Conservation (phyloP, 2,113 vertebrate species). For the Synchiropus splendidus region DNA sequence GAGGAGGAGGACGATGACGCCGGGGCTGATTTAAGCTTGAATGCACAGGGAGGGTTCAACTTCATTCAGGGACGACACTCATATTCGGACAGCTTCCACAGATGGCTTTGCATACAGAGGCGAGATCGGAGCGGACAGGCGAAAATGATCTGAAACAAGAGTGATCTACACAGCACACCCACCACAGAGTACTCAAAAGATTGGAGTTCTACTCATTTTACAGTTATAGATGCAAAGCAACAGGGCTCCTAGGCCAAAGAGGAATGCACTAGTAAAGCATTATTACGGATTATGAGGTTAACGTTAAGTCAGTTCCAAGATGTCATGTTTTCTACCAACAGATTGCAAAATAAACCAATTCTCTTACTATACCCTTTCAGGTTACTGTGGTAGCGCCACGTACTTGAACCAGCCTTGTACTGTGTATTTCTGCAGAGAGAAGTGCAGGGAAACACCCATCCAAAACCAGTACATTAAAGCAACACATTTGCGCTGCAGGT, state of each 20-base stretch:
- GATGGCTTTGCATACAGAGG: slow-evolving; percentile 71
- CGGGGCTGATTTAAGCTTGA: slow-evolving; percentile 61
- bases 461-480: slow-evolving; percentile 31
- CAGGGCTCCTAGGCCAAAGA: slow-evolving; percentile 47
- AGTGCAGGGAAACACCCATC: slow-evolving; percentile 51
- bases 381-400: slow-evolving; percentile 45
- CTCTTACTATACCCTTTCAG: slow-evolving; percentile 58
- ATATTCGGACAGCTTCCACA: slow-evolving; percentile 64
- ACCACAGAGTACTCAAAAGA: slow-evolving; percentile 60
- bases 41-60: slow-evolving; percentile 56
- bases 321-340: slow-evolving; percentile 42
- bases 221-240: slow-evolving; percentile 58
- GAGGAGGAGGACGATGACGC: no score
- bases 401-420: slow-evolving; percentile 46
- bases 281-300: slow-evolving; percentile 55
- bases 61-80: slow-evolving; percentile 67
- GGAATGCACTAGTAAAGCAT: slow-evolving; percentile 61
- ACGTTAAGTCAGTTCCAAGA: slow-evolving; percentile 63
- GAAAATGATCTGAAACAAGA: slow-evolving; percentile 73
- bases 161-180: slow-evolving; percentile 68
- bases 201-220: slow-evolving; percentile 49
- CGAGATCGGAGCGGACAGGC: slow-evolving; percentile 64
- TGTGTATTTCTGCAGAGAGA: slow-evolving; percentile 60
- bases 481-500: slow-evolving; percentile 53
- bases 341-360: slow-evolving; percentile 38